phyloP scores from a whole-genome alignment of 2,113 vertebrate genomes.

The Scalopus aquaticus region DNA sequence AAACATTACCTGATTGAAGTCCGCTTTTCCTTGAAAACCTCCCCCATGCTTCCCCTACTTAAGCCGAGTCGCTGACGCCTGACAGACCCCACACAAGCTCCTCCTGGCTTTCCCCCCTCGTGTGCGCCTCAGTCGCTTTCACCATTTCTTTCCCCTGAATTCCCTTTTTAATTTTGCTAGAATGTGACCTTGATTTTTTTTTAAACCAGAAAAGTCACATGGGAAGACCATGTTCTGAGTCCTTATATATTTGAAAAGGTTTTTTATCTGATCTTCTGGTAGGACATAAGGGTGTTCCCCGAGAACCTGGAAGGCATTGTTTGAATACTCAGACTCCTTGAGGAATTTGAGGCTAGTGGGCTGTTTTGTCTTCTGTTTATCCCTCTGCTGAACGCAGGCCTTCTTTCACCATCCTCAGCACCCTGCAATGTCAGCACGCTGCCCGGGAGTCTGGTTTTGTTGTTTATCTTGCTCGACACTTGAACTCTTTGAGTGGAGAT shows the following conservation, averaged over 20 bases:
- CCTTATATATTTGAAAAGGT: not conserved
- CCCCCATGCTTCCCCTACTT: not conserved
- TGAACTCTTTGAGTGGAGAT: not conserved
- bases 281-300: too few species aligned
- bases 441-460: not conserved
- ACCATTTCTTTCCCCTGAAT: not conserved
- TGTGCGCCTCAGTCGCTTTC: not conserved
- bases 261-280: not conserved
- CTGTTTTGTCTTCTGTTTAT: not conserved
- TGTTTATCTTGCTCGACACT: not conserved
- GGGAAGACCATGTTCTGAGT: not conserved
- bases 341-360: not conserved
- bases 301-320: not conserved
- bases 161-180: not conserved
- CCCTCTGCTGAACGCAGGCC: not conserved
- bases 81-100: too few species aligned
- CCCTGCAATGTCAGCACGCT: not conserved
- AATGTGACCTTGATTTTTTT: not conserved
- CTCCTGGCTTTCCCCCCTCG: not conserved
- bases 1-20: not conserved
- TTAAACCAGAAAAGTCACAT: fast-evolving
- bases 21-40: not conserved
- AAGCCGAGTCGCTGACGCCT: not conserved
- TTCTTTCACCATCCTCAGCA: not conserved
- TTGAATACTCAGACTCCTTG: not conserved